These are phyloP conservation scores for Alosa alosa DNA, from an alignment of 2,113 vertebrate species.

Conservation along the genomic window DNA sequence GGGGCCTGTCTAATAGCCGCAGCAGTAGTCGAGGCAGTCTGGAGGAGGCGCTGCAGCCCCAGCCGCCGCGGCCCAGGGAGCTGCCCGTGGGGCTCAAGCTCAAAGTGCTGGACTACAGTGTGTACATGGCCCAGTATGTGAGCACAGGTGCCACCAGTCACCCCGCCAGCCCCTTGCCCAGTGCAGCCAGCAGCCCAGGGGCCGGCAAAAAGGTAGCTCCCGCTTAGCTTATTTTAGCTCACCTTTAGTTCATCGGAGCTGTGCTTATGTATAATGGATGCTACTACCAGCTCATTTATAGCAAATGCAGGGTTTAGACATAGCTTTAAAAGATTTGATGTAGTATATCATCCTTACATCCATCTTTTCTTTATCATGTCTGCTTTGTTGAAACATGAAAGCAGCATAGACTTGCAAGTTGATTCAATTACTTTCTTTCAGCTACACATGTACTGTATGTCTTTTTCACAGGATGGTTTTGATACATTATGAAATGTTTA, in stretches of 20 bases:
- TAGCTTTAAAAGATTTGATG: too few relatives aligned
- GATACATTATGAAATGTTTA: too few relatives aligned
- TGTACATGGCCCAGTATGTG: slow-evolving; percentile 94
- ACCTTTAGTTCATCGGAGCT: too few relatives aligned
- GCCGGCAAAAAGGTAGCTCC: slow-evolving; percentile 81
- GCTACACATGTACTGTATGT: background rate
- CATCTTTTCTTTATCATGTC: background rate
- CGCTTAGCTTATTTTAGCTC: too few relatives aligned
- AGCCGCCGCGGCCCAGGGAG: slow-evolving; percentile 80
- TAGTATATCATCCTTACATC: too few relatives aligned
- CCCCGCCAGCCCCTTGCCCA: slow-evolving; percentile 76
- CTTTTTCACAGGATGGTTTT: too few relatives aligned
- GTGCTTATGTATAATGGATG: background rate
- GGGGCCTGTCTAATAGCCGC: slow-evolving; percentile 81
- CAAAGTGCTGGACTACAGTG: slow-evolving; percentile 88
- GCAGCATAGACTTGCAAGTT: background rate
- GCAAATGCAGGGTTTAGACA: too few relatives aligned
- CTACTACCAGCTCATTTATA: background rate
- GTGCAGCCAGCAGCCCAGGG: slow-evolving; percentile 87
- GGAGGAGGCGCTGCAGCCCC: slow-evolving; percentile 80
- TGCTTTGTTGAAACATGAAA: background rate
- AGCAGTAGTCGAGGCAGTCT: slow-evolving; percentile 88
- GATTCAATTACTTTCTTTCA: background rate
- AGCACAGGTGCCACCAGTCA: slow-evolving; percentile 76
- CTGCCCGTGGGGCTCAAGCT: slow-evolving; percentile 70